Evolutionary conservation across 2,797 vertebrate genomes (phyloP).

Genomic region (Sebastes steindachneri): DNA sequence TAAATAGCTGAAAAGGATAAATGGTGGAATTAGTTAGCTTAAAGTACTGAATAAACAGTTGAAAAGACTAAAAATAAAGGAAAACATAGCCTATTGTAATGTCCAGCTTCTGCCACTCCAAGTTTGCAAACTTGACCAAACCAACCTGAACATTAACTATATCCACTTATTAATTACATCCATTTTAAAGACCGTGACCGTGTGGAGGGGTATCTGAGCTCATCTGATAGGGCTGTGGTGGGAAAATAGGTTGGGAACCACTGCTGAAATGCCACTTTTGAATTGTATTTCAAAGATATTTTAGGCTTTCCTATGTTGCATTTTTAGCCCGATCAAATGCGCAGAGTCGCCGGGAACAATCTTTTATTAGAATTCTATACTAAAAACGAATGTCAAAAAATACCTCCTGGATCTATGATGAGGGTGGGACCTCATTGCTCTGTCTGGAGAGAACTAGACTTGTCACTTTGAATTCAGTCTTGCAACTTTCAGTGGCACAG

Average conservation of each 20-base stretch:
- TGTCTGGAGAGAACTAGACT: constrained; percentile 76
- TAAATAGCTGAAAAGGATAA: neutral
- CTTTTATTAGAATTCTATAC: constrained; percentile 61
- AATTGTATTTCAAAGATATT: constrained; percentile 36
- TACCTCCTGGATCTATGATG: constrained; percentile 54
- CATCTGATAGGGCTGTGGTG: neutral
- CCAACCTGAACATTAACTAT: neutral
- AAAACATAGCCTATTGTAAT: neutral
- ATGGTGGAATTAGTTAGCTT: neutral
- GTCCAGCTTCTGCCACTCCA: neutral
- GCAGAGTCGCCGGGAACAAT: constrained; percentile 34
- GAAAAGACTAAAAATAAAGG: too few relatives aligned
- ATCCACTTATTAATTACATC: neutral
- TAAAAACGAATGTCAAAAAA: constrained; percentile 54
- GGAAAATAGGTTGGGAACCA: neutral
- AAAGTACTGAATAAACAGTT: neutral
- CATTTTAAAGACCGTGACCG: neutral
- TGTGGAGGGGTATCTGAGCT: neutral
- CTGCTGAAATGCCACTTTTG: constrained; percentile 3
- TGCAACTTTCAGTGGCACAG: constrained; percentile 77
- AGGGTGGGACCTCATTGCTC: constrained; percentile 71
- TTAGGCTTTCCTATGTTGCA: constrained; percentile 39
- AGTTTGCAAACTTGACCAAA: neutral
- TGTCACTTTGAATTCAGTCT: constrained; percentile 82
- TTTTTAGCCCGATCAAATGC: constrained; percentile 50